Evolutionary conservation across 2,113 vertebrate species (phyloP).

Genomic region (human): GRCh38 chr14:32589001-32589500

Average conservation of each 20-base stretch:
- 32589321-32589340: not conserved
- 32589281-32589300: slow-evolving; percentile 20
- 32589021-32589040: not conserved
- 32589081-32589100: not conserved
- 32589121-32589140: not conserved
- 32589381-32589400: not conserved
- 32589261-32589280: not conserved
- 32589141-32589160: not conserved
- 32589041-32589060: not conserved
- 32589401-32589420: not conserved
- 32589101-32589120: not conserved
- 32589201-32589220: not conserved
- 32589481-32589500: not conserved
- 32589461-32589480: not conserved
- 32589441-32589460: not conserved
- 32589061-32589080: not conserved
- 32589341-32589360: not conserved
- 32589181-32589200: not conserved
- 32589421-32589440: not conserved
- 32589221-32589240: not conserved
- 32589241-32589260: slow-evolving; percentile 17
- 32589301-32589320: not conserved
- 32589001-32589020: slow-evolving; percentile 24
- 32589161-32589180: slow-evolving; percentile 4
- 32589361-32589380: not conserved